Evolutionary conservation across 35 echinoderm and acorn worm genomes (phyloP), one percentile per base, ranked within the genome.

Genomic region (Anneissia japonica): DNA sequence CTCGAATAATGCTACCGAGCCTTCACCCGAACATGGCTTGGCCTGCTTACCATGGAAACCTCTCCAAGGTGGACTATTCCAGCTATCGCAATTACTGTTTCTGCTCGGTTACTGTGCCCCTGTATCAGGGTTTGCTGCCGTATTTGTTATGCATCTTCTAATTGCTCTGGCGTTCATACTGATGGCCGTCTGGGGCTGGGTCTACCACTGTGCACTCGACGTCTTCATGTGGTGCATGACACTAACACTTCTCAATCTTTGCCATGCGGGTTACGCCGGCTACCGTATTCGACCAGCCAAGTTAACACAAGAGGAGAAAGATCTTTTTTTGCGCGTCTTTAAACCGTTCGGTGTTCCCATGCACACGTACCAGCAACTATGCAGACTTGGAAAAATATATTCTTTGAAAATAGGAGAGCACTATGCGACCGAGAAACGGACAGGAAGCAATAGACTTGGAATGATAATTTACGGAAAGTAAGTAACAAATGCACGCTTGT

Each of bases 391-490:
- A 7, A 99, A 91, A 46, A 76, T 91, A 17, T 81, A 77, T 31
- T 94, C 96, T 34, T 88, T 99, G 43, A 99, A 93, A 83, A 94
- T 93, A 28, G 96, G 96, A 41, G 96, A 99, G 79, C 86, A 93
- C 84, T 97, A 99, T 79, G 93, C 96, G 21, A 89, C 91, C 31
- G 92, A 99, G 81, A 92, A 92, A 19, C 91, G 85, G 45, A 91
- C 96, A 30, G 73, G 77, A 34, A 89, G 86, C 35, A 88, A 85
- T 38, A 77, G 89, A 21, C 84, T 99, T 4, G 94, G 92, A 9
- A 83, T 99, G 32, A 46, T 99, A 13, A 64, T 99, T 72, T 83
- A 86, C 37, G 96, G 96, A 91, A 99, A 94, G 96, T 99, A 91
- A 91, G 92, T 84, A 35, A 30, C 23, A n/a, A n/a, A n/a, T n/a